Evolutionary conservation across 35 echinoderm and acorn worm genomes (phyloP).

Genomic region (Heliocidaris tuberculata): DNA sequence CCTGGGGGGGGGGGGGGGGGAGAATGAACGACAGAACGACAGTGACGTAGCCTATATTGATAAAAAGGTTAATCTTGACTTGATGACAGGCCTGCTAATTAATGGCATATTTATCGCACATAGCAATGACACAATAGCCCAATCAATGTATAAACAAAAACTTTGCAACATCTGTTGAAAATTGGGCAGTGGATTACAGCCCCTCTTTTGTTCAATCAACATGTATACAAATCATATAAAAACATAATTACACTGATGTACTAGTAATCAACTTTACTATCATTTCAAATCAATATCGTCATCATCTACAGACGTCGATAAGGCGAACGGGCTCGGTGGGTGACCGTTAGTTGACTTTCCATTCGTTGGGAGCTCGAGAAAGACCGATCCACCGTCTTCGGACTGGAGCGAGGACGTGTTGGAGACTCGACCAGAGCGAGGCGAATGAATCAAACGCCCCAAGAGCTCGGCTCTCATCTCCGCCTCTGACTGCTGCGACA

Average conservation of each 20-base stretch:
- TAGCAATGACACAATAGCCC: background rate
- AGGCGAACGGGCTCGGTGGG: slow-evolving; percentile 50
- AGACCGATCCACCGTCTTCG: slow-evolving; percentile 53
- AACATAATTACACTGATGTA: background rate
- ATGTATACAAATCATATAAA: background rate
- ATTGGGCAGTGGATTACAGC: background rate
- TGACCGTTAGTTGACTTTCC: slow-evolving; percentile 36
- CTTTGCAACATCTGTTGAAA: background rate
- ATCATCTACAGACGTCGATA: slow-evolving; percentile 91
- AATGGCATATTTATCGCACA: background rate
- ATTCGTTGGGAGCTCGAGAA: slow-evolving; percentile 10
- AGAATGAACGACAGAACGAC: no score
- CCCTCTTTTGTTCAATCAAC: background rate
- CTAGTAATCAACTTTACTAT: background rate
- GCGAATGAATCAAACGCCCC: slow-evolving; percentile 73
- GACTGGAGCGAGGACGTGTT: slow-evolving; percentile 48
- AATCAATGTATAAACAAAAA: background rate
- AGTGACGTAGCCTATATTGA: no score
- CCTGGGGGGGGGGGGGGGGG: no score
- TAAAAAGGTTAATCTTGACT: background rate
- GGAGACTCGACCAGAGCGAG: slow-evolving; percentile 50
- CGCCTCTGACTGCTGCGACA: slow-evolving; percentile 69
- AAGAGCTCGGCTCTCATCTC: slow-evolving; percentile 87
- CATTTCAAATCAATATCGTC: slow-evolving; percentile 95
- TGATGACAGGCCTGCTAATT: background rate